phyloP scores from a whole-genome alignment of 2,113 vertebrate species.

The Picathartes gymnocephalus region DNA sequence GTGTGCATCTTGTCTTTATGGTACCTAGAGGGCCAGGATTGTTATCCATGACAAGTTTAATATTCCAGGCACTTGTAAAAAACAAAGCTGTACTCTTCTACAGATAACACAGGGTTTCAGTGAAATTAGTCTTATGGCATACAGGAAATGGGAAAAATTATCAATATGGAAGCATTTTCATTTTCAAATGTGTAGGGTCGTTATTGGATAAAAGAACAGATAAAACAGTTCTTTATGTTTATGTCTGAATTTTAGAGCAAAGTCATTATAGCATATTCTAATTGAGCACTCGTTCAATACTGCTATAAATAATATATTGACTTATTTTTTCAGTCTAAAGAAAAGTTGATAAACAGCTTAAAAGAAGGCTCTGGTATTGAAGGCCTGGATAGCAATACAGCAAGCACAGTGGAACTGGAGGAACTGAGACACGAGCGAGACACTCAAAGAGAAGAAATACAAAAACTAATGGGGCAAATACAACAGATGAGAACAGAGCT shows the following conservation, averaged over 20 bases:
- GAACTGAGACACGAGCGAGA: slow-evolving; percentile 93
- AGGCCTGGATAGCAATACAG: slow-evolving; percentile 78
- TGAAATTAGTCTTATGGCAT: neutral
- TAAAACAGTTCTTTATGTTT: neutral
- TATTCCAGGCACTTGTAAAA: neutral
- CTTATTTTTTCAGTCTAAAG: slow-evolving; percentile 85
- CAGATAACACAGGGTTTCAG: neutral
- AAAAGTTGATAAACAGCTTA: slow-evolving; percentile 96
- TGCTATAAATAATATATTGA: neutral
- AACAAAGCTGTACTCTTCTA: neutral
- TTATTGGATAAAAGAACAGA: neutral
- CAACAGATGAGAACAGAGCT: slow-evolving; percentile 85
- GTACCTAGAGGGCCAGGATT: neutral
- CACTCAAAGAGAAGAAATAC: slow-evolving; percentile 89
- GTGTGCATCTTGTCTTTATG: neutral
- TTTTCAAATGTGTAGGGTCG: neutral
- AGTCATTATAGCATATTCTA: neutral
- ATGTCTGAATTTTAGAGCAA: neutral
- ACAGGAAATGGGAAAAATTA: neutral
- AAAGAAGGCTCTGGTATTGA: slow-evolving; percentile 98
- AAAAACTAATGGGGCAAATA: slow-evolving; percentile 87
- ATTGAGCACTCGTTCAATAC: neutral
- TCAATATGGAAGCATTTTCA: neutral
- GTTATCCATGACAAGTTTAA: neutral
- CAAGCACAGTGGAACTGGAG: slow-evolving; percentile 84